Evolutionary conservation across 2,113 vertebrate genomes (phyloP).

Genomic region (Mustela lutreola): DNA sequence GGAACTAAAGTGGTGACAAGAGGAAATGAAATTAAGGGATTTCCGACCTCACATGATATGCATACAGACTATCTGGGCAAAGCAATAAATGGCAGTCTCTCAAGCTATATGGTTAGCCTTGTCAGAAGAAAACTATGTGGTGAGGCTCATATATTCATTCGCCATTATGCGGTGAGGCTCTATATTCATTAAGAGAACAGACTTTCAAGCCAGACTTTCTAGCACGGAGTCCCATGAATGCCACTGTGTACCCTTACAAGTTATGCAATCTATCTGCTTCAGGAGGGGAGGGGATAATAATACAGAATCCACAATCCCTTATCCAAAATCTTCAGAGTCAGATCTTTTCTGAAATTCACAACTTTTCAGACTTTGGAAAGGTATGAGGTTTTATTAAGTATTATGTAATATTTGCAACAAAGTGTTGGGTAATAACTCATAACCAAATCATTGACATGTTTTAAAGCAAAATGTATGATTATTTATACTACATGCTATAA

Average conservation of each 20-base stretch:
- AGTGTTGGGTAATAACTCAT: background rate
- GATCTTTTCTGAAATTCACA: background rate
- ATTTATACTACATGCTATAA: background rate
- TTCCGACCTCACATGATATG: background rate
- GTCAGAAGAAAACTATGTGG: background rate
- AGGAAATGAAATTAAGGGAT: background rate
- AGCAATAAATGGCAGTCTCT: background rate
- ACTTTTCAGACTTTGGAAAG: background rate
- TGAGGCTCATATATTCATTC: background rate
- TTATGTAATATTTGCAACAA: background rate
- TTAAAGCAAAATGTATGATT: constrained; percentile 48
- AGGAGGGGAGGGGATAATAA: background rate
- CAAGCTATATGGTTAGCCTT: background rate
- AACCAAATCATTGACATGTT: background rate
- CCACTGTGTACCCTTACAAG: background rate
- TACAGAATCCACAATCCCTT: background rate
- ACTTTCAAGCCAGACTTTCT: background rate
- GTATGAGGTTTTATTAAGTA: background rate
- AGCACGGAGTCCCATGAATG: background rate
- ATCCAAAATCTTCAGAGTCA: background rate
- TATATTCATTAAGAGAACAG: background rate
- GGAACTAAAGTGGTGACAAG: background rate
- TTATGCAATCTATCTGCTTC: background rate
- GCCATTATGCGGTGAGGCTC: too few relatives aligned
- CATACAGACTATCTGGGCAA: background rate